phyloP scores from a whole-genome alignment of 2,797 vertebrate species.

The Sebastes diploproa region DNA sequence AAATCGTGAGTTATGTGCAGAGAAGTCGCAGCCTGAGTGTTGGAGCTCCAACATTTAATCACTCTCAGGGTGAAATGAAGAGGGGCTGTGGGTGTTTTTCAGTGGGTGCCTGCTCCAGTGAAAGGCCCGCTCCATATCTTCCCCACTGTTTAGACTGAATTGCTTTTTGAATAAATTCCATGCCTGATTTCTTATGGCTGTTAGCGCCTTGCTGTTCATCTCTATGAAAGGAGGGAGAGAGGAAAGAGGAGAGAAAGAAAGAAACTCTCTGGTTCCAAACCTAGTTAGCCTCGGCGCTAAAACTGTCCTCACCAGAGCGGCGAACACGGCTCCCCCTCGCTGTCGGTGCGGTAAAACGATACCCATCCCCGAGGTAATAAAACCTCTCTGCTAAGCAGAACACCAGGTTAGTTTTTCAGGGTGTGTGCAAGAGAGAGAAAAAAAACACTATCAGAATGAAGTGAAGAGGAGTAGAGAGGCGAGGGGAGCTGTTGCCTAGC shows the following conservation, averaged over 20 bases:
- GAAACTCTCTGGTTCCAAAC: conserved; percentile 24
- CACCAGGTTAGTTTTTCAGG: conserved; percentile 26
- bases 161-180: conserved; percentile 79
- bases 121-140: conserved; percentile 54
- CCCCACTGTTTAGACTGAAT: conserved; percentile 68
- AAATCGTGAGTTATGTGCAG: conserved; percentile 12
- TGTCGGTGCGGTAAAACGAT: conserved; percentile 14
- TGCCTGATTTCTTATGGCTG: conserved; percentile 73
- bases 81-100: conserved; percentile 27
- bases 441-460: conserved; percentile 15
- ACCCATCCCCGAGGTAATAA: conserved; percentile 40
- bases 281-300: conserved; percentile 50
- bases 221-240: conserved; percentile 23
- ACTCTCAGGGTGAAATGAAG: conserved; percentile 27
- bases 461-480: conserved; percentile 28
- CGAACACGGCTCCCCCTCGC: conserved; percentile 5
- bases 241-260: neutral
- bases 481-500: conserved; percentile 74
- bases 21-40: neutral
- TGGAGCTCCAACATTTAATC: conserved; percentile 32
- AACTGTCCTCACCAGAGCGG: conserved; percentile 47
- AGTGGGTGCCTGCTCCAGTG: conserved; percentile 27
- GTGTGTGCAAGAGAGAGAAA: neutral
- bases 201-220: conserved; percentile 65
- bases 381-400: conserved; percentile 60